Evolutionary conservation across 2,797 vertebrate genomes (phyloP).

Genomic region (Gymnocypris eckloni): DNA sequence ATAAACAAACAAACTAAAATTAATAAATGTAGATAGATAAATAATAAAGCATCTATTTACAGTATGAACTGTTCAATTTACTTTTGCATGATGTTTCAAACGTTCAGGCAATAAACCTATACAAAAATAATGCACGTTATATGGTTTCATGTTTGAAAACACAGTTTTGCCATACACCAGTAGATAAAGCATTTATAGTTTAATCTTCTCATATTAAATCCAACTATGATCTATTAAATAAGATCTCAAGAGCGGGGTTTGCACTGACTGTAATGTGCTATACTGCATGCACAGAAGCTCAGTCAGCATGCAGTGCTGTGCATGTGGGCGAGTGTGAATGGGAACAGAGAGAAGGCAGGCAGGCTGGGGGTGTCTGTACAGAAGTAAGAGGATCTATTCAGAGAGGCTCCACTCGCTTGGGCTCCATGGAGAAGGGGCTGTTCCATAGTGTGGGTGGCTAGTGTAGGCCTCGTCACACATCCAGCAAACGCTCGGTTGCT

Average conservation of each 20-base stretch:
- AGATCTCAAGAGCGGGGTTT: neutral
- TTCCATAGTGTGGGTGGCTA: conserved; percentile 59
- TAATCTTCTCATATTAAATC: neutral
- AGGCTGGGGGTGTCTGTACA: conserved; percentile 46
- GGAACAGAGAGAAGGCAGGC: conserved; percentile 52
- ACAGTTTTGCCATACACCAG: neutral
- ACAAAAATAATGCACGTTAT: neutral
- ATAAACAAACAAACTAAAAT: too few relatives aligned
- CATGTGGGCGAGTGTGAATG: conserved; percentile 56
- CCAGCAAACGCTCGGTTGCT: conserved; percentile 59
- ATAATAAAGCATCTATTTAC: neutral
- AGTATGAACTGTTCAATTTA: neutral
- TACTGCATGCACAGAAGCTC: conserved; percentile 24
- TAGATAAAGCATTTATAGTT: neutral
- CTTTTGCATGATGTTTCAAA: neutral
- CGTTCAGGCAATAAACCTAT: too few relatives aligned
- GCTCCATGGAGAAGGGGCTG: conserved; percentile 60
- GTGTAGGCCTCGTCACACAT: conserved; percentile 56
- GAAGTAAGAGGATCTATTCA: conserved; percentile 57
- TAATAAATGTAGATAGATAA: neutral
- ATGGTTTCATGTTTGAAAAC: neutral
- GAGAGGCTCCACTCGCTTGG: conserved; percentile 51
- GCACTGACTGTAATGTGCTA: neutral
- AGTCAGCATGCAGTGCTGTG: conserved; percentile 52
- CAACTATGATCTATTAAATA: neutral